Evolutionary conservation across 2,888 invertebrate species (phyloP).

Genomic region (Polylopha cassiicola): DNA sequence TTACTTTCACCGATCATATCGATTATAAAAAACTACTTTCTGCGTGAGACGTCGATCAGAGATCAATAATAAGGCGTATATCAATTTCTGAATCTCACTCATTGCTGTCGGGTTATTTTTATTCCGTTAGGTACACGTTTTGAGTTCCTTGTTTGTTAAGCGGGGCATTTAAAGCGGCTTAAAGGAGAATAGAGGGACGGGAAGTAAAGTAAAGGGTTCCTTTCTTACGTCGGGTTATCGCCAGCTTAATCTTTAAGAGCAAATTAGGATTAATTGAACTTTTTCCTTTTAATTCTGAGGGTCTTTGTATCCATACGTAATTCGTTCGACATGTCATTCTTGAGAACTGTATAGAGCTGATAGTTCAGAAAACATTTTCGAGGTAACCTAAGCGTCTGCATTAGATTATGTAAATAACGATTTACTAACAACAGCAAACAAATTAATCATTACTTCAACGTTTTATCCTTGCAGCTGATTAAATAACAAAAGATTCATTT

Average conservation of each 20-base stretch:
- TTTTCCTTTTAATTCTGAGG: slow-evolving; percentile 60
- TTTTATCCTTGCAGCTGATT: slow-evolving; percentile 22
- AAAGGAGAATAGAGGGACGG: slow-evolving; percentile 58
- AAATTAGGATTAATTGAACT: slow-evolving; percentile 77
- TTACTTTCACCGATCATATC: slow-evolving; percentile 28
- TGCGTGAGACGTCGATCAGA: slow-evolving; percentile 30
- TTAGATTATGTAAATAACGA: slow-evolving; percentile 17
- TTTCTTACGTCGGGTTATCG: slow-evolving; percentile 66
- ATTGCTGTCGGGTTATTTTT: slow-evolving; percentile 56
- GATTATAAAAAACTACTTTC: slow-evolving; percentile 22
- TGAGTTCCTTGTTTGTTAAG: slow-evolving; percentile 70
- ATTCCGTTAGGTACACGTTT: slow-evolving; percentile 67
- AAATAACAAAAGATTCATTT: slow-evolving; percentile 28
- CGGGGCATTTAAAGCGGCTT: slow-evolving; percentile 71
- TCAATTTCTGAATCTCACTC: slow-evolving; percentile 42
- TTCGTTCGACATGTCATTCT: slow-evolving; percentile 58
- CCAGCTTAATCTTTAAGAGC: slow-evolving; percentile 68
- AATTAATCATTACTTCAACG: slow-evolving; percentile 14
- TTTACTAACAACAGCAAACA: slow-evolving; percentile 15
- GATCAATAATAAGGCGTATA: slow-evolving; percentile 20
- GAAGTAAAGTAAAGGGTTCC: slow-evolving; percentile 68
- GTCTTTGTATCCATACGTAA: slow-evolving; percentile 64
- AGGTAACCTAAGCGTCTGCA: not conserved
- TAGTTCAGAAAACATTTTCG: slow-evolving; percentile 19
- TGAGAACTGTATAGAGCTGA: slow-evolving; percentile 49